Percentiles rank a stretch among this genome's conserved stretches.
phyloP scores from a whole-genome alignment of 1,140 invertebrate genomes.

The Ceratosolen fusciceps region DNA sequence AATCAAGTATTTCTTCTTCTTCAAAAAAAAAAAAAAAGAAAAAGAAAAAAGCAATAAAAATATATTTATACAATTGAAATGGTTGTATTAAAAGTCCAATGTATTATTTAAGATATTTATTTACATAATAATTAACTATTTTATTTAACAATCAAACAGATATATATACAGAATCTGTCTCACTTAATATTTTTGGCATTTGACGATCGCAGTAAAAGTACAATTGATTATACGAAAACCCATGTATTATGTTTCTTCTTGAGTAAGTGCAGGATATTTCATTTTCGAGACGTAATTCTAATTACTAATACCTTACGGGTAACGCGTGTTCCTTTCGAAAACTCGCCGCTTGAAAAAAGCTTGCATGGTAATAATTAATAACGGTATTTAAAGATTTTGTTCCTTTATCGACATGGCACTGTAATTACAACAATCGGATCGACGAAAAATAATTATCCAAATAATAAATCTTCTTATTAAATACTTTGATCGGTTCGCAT shows the following conservation, averaged over 20 bases:
- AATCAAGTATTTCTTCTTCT: too few relatives aligned
- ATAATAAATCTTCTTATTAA: slow-evolving; percentile 2
- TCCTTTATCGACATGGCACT: background rate
- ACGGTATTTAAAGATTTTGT: slow-evolving; percentile 14
- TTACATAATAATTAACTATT: slow-evolving; percentile 62
- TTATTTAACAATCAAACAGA: slow-evolving; percentile 61
- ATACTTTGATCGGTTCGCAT: background rate
- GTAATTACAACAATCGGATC: background rate
- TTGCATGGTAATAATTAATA: slow-evolving; percentile 10
- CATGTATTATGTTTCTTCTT: slow-evolving; percentile 37
- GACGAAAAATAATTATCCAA: slow-evolving; percentile 8
- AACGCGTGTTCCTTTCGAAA: slow-evolving; percentile 1
- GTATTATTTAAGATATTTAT: slow-evolving; percentile 61
- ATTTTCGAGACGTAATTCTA: slow-evolving; percentile 6
- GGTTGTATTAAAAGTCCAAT: background rate
- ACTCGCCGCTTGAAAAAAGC: slow-evolving; percentile 27
- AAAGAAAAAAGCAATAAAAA: too few relatives aligned
- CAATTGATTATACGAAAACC: slow-evolving; percentile 27
- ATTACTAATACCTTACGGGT: background rate
- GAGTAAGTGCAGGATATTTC: background rate
- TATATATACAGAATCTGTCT: slow-evolving; percentile 60
- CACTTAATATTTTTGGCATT: slow-evolving; percentile 56
- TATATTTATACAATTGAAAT: background rate
- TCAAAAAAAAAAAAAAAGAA: background rate
- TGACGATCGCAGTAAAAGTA: slow-evolving; percentile 38